Conservation (phyloP, 2,888 invertebrate species). For the Spodoptera exigua region DNA sequence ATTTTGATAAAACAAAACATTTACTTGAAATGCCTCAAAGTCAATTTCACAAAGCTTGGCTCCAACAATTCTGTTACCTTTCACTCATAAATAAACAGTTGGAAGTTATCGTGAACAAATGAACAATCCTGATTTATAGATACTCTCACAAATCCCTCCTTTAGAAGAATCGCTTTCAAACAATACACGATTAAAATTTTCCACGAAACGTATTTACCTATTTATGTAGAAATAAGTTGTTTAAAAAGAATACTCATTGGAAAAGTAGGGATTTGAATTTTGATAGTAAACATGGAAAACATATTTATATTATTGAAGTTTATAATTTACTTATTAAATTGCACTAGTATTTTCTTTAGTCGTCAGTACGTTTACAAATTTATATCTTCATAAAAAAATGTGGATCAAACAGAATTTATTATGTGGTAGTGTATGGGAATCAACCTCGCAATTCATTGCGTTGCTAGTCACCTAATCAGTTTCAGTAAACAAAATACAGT, state of each 20-base stretch:
- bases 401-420: too few relatives aligned
- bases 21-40: constrained; percentile 11
- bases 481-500: too few relatives aligned
- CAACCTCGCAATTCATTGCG: too few relatives aligned
- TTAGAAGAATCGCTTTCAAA: constrained; percentile 29
- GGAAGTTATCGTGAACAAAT: constrained; percentile 34
- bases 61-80: constrained; percentile 20
- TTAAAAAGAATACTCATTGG: constrained; percentile 28
- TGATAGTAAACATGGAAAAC: too few relatives aligned
- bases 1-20: constrained; percentile 36
- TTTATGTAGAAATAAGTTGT: constrained; percentile 24
- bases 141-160: constrained; percentile 20
- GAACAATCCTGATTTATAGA: constrained; percentile 43
- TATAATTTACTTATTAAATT: too few relatives aligned
- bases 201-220: constrained; percentile 29
- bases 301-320: too few relatives aligned
- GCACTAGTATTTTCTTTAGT: too few relatives aligned
- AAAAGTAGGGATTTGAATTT: too few relatives aligned
- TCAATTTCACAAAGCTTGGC: constrained; percentile 35
- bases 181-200: constrained; percentile 52
- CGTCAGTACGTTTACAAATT: too few relatives aligned
- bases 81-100: constrained; percentile 49
- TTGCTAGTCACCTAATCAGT: too few relatives aligned
- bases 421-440: too few relatives aligned
- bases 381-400: too few relatives aligned